Conservation (phyloP, 2,797 vertebrate species). For the Rhincodon typus region DNA sequence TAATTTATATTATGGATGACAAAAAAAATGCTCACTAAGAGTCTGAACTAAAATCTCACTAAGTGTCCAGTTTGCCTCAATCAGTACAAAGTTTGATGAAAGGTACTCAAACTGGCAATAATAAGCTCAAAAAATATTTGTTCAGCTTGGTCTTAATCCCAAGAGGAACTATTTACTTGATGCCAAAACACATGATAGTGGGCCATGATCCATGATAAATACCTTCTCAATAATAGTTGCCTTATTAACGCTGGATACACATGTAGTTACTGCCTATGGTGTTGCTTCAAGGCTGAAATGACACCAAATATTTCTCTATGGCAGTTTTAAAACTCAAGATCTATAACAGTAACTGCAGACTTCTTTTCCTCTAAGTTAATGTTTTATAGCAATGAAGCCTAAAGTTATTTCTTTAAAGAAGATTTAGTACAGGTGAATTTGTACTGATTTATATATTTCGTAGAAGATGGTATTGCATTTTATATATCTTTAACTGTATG, state of each 20-base stretch:
- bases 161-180: neutral
- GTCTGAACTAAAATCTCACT: neutral
- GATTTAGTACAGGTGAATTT: conserved; percentile 28
- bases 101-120: neutral
- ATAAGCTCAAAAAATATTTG: conserved; percentile 18
- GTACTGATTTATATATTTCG: conserved; percentile 37
- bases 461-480: conserved; percentile 29
- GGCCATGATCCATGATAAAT: neutral
- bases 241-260: conserved; percentile 21
- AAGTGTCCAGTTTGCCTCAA: neutral
- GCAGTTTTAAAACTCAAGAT: conserved; percentile 8
- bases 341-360: neutral
- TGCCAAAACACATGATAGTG: conserved; percentile 1
- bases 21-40: too few relatives aligned
- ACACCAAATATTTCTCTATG: neutral
- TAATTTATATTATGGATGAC: neutral
- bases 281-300: neutral
- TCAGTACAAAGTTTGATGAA: neutral
- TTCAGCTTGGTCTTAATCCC: neutral
- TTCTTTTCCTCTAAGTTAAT: conserved; percentile 19
- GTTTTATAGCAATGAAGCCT: conserved; percentile 32
- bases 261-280: neutral
- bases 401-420: conserved; percentile 25
- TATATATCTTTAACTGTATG: conserved; percentile 32
- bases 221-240: conserved; percentile 18